phyloP scores from a whole-genome alignment of 1,140 invertebrate species.

The Stegodyphus mimosarum region DNA sequence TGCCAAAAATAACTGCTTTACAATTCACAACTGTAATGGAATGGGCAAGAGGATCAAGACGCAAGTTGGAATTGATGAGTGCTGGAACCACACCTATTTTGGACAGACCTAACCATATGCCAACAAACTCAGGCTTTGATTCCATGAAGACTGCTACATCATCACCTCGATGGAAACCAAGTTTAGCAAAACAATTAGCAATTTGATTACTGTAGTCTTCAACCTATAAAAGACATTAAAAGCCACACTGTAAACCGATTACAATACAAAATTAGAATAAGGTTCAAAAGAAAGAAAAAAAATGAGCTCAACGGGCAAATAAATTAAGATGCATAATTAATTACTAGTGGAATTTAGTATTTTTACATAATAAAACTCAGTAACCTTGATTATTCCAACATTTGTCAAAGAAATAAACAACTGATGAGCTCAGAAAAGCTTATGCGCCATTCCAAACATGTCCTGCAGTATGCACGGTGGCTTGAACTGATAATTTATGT shows the following conservation, averaged over 20 bases:
- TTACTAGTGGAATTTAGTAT: too few species aligned
- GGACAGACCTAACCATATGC: conserved; percentile 85
- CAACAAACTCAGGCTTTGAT: conserved; percentile 82
- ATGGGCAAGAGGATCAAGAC: conserved; percentile 64
- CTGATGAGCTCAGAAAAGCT: too few species aligned
- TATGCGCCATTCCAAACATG: too few species aligned
- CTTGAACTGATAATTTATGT: too few species aligned
- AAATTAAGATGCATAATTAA: too few species aligned
- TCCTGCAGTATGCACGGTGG: too few species aligned
- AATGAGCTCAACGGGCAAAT: too few species aligned
- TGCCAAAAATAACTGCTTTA: conserved; percentile 65
- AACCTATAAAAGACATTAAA: conserved; percentile 66
- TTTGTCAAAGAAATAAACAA: too few species aligned
- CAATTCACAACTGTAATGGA: conserved; percentile 65
- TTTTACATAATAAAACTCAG: too few species aligned
- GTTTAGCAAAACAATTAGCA: conserved; percentile 79
- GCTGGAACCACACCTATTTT: conserved; percentile 67
- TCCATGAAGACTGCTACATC: conserved; percentile 88
- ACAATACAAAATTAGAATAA: too few species aligned
- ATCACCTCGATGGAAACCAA: conserved; percentile 79
- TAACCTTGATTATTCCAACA: too few species aligned
- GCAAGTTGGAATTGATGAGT: conserved; percentile 66
- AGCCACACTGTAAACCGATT: background rate
- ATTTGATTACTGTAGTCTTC: conserved; percentile 82
- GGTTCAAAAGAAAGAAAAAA: too few species aligned